phyloP scores from a whole-genome alignment of 1,140 invertebrate species.

The Kradibia gibbosae region DNA sequence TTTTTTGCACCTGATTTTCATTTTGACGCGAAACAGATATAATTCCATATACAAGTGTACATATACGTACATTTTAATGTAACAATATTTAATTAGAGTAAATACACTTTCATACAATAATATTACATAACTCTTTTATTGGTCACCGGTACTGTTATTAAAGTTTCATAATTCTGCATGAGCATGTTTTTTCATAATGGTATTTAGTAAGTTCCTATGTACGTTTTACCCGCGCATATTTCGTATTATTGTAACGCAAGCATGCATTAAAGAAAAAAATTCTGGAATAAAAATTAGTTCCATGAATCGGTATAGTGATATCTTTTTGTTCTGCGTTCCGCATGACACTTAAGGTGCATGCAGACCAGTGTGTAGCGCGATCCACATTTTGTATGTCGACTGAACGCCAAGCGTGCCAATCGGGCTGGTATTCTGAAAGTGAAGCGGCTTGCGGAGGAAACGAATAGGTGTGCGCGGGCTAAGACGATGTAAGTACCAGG shows the following conservation, averaged over 20 bases:
- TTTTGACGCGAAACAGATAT: not conserved
- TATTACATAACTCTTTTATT: slow-evolving; percentile 15
- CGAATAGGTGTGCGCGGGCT: slow-evolving; percentile 27
- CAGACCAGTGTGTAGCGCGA: slow-evolving; percentile 34
- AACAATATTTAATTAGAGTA: not conserved
- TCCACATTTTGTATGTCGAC: slow-evolving; percentile 27
- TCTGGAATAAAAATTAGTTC: slow-evolving; percentile 69
- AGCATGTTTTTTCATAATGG: slow-evolving; percentile 43
- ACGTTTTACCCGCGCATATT: slow-evolving; percentile 44
- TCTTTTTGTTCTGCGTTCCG: slow-evolving; percentile 59
- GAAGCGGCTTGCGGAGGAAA: slow-evolving; percentile 27
- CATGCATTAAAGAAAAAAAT: slow-evolving; percentile 49
- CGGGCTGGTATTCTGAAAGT: slow-evolving; percentile 23
- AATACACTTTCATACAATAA: slow-evolving; percentile 2
- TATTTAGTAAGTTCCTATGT: slow-evolving; percentile 43
- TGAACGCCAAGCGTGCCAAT: slow-evolving; percentile 5
- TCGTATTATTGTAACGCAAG: slow-evolving; percentile 69
- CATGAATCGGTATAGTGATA: slow-evolving; percentile 69
- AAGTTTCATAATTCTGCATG: slow-evolving; percentile 43
- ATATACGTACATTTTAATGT: slow-evolving; percentile 4
- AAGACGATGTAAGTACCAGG: slow-evolving; percentile 41
- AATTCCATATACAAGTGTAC: slow-evolving; percentile 23
- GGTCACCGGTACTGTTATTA: slow-evolving; percentile 27
- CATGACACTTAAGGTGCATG: slow-evolving; percentile 54
- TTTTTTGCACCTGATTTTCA: slow-evolving; percentile 32